These are phyloP conservation scores for Stegastes partitus DNA, from an alignment of 2,113 vertebrate species.

Conservation along the genomic window DNA sequence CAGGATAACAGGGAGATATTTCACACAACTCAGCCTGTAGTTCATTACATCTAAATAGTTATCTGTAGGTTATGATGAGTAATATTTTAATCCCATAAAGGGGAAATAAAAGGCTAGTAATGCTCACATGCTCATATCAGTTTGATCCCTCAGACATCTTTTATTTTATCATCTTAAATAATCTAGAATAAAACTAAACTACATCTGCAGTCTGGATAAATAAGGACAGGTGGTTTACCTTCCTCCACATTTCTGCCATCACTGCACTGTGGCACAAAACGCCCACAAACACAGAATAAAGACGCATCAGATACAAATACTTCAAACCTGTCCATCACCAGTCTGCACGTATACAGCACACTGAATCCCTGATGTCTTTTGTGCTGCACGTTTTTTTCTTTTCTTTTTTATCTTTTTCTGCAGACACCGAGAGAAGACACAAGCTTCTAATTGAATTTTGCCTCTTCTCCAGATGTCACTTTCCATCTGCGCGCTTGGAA, in stretches of 20 bases:
- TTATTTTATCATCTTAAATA: neutral
- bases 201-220: neutral
- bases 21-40: neutral
- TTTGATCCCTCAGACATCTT: neutral
- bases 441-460: conserved; percentile 90
- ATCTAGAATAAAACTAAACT: too few species aligned
- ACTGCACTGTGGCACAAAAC: neutral
- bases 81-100: neutral
- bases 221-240: neutral
- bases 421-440: conserved; percentile 84
- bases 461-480: conserved; percentile 93
- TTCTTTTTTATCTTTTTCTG: neutral
- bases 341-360: neutral
- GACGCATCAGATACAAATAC: conserved; percentile 20
- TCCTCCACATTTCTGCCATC: too few species aligned
- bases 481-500: conserved; percentile 93
- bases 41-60: neutral
- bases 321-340: neutral
- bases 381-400: conserved; percentile 23
- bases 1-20: neutral
- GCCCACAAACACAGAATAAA: neutral
- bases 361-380: conserved; percentile 45
- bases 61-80: neutral
- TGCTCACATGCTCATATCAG: too few species aligned
- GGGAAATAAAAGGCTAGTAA: neutral